A percentile compares a stretch with the other conserved stretches of the same genome.
These are phyloP conservation scores for Argyresthia albistria DNA, from an alignment of 2,888 invertebrate species.

Conservation along the genomic window DNA sequence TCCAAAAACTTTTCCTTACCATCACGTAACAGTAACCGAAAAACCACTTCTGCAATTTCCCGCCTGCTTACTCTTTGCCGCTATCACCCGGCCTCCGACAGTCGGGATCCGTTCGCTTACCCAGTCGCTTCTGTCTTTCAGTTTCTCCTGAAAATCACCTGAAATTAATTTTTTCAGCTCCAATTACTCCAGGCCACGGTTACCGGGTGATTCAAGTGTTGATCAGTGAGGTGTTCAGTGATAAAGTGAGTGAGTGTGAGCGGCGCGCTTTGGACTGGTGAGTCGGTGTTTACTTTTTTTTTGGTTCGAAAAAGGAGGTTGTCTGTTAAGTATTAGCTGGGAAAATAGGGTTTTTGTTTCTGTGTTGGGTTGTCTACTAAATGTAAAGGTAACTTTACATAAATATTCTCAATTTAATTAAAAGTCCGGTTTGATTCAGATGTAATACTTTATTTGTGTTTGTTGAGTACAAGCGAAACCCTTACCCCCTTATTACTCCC, in stretches of 20 bases:
- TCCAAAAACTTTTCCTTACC: too few species aligned
- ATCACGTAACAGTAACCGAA: too few species aligned
- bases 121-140: conserved; percentile 18
- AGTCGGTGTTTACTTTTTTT: conserved; percentile 1
- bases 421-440: too few species aligned
- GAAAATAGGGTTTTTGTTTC: too few species aligned
- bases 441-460: too few species aligned
- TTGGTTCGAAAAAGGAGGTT: not conserved
- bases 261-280: not conserved
- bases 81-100: conserved; percentile 20
- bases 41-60: conserved; percentile 10
- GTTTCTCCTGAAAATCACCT: conserved; percentile 15
- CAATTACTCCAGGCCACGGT: not conserved
- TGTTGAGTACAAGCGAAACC: too few species aligned
- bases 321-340: too few species aligned
- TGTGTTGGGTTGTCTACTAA: too few species aligned
- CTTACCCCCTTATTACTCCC: too few species aligned
- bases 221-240: not conserved
- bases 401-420: too few species aligned
- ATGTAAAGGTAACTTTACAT: too few species aligned
- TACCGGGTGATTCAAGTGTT: not conserved
- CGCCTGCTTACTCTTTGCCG: conserved; percentile 24
- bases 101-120: conserved; percentile 25
- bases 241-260: not conserved
- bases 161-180: not conserved